Base-by-base conservation (phyloP, 2,888 invertebrate genomes). In the Lasioglossum pauxillum region DNA sequence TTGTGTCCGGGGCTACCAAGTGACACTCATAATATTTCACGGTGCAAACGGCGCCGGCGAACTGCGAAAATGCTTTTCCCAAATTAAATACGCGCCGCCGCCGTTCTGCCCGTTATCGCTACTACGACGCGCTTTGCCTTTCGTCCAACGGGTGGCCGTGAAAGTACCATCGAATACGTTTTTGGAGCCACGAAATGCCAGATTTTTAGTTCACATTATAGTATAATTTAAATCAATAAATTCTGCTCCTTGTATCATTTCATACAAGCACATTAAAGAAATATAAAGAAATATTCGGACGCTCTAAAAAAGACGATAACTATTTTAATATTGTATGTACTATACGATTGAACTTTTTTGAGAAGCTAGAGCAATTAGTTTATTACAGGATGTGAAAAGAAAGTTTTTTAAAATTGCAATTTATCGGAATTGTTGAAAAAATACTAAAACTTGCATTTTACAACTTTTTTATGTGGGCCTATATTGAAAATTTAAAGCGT, bases 11-110 rank as follows among this genome's bases (percentile, higher is more conserved):
- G 73, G 78, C 74, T 27, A 69, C 78, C 79, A 57, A 82, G 77
- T 75, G 86, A 79, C 73, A 84, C 77, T 84, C 44, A 64, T 85
- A 86, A 86, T 84, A 80, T 83, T 84, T 83, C 86, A 82, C 57
- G 67, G 69, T 76, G 76, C 57, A 49, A 80, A 77, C 49, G 73
- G 64, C 57, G 12, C 23, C 41, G 71, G 67, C 53, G 35, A 67
- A 78, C 74, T 71, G 82, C 80, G 80, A 88, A 82, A 89, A 75
- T 75, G 76, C 83, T 81, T 78, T 88, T 64, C 44, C 75, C 57
- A 77, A 89, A 78, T 85, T 88, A 83, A 83, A 85, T 85, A 80
- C 75, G 86, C 82, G 49, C 60, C 49, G 49, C 60, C 49, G 35
- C 72, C 67, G 72, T 79, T 49, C 71, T 76, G n/a, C 19, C 46